Evolutionary conservation across 2,888 invertebrate species (phyloP).

Genomic region (Rhorus exstirpatorius): DNA sequence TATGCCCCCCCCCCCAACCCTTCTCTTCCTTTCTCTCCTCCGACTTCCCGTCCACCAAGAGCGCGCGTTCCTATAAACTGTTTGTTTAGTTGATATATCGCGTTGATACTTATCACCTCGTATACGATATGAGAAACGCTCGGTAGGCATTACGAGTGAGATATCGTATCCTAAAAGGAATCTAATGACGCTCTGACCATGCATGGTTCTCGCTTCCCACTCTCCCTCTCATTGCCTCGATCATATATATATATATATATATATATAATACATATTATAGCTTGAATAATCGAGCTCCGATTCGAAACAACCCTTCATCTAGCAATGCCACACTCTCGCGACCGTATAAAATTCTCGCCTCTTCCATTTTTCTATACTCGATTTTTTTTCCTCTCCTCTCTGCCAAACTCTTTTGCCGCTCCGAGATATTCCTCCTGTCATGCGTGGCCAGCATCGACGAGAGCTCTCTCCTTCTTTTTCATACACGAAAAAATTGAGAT

Average conservation of each 20-base stretch:
- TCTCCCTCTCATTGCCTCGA: not conserved
- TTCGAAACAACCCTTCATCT: conserved; percentile 53
- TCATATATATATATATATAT: not conserved
- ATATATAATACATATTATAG: not conserved
- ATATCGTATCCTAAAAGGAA: conserved; percentile 82
- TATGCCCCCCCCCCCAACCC: conserved; percentile 31
- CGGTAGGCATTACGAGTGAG: conserved; percentile 76
- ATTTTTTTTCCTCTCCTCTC: conserved; percentile 16
- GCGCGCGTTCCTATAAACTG: conserved; percentile 79
- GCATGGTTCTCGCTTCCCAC: conserved; percentile 16
- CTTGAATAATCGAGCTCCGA: conserved; percentile 57
- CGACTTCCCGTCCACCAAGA: conserved; percentile 55
- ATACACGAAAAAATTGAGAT: too few relatives aligned
- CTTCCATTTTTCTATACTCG: conserved; percentile 1
- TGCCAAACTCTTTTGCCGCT: not conserved
- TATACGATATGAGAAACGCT: conserved; percentile 78
- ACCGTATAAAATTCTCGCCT: conserved; percentile 44
- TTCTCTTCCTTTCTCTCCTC: conserved; percentile 26
- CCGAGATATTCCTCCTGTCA: not conserved
- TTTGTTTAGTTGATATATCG: conserved; percentile 85
- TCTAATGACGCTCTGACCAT: conserved; percentile 78
- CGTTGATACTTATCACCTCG: conserved; percentile 84
- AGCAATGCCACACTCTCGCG: conserved; percentile 30
- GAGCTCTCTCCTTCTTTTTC: not conserved
- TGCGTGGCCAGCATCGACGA: conserved; percentile 5